Percentiles rank a stretch among this genome's conserved stretches.
Conservation (phyloP, 2,888 invertebrate genomes). For the Andrena marginata region DNA sequence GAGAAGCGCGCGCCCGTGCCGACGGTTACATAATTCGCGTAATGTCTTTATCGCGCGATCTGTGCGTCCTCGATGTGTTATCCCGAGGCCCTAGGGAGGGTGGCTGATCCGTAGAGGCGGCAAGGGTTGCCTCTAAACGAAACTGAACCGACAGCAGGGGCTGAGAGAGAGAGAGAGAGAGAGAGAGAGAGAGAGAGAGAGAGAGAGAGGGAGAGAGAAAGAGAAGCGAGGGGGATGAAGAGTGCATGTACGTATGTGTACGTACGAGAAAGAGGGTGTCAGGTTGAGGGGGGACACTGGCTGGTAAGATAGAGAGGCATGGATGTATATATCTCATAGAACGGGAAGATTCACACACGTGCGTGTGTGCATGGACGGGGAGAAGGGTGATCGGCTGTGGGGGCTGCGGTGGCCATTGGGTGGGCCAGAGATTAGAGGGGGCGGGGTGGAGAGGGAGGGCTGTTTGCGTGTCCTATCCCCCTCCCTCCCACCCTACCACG, state of each 20-base stretch:
- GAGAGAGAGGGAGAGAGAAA: too few species aligned
- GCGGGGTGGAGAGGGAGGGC: slow-evolving; percentile 29
- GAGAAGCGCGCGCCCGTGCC: slow-evolving; percentile 41
- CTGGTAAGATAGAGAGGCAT: slow-evolving; percentile 11
- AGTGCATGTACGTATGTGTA: not conserved
- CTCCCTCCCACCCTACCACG: not conserved
- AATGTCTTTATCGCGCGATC: slow-evolving; percentile 40
- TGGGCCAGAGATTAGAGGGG: slow-evolving; percentile 24
- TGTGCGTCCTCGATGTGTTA: slow-evolving; percentile 2
- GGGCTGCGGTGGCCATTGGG: slow-evolving; percentile 49
- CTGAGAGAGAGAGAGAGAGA: not conserved
- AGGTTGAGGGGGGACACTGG: not conserved
- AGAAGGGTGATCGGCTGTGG: slow-evolving; percentile 17
- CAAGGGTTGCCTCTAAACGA: not conserved
- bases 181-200: not conserved
- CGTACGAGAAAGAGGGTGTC: not conserved
- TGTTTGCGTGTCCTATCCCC: slow-evolving; percentile 30
- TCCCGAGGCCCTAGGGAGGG: not conserved
- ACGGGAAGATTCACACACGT: slow-evolving; percentile 24
- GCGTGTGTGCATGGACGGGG: slow-evolving; percentile 11
- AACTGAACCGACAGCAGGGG: not conserved
- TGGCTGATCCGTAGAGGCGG: not conserved
- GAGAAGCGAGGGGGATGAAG: slow-evolving; percentile 3
- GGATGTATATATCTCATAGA: not conserved
- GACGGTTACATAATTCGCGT: slow-evolving; percentile 71